These are phyloP conservation scores for Etheostoma spectabile DNA, from an alignment of 2,113 vertebrate genomes.

Conservation along the genomic window DNA sequence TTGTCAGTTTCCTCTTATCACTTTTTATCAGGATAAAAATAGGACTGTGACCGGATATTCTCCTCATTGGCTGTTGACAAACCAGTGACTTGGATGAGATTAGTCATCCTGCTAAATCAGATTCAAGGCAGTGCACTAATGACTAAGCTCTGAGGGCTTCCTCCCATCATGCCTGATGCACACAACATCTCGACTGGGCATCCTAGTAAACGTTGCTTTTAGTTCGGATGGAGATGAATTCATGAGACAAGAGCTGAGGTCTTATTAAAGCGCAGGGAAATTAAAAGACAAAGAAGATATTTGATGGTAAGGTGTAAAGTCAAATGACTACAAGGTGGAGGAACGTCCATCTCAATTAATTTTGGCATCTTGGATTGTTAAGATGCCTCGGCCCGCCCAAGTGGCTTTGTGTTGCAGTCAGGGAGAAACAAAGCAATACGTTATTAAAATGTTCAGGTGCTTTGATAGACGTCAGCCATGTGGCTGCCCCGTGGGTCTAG, in stretches of 20 bases:
- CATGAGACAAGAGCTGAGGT: slow-evolving; percentile 17
- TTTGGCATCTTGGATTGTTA: slow-evolving; percentile 57
- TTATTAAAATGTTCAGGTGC: slow-evolving; percentile 37
- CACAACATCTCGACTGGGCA: slow-evolving; percentile 49
- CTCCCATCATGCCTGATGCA: slow-evolving; percentile 60
- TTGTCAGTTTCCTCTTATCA: slow-evolving; percentile 77
- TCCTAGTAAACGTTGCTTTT: slow-evolving; percentile 47
- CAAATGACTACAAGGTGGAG: slow-evolving; percentile 24
- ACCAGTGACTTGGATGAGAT: slow-evolving; percentile 81
- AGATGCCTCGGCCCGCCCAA: slow-evolving; percentile 48
- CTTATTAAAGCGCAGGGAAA: slow-evolving; percentile 15
- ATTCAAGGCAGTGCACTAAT: slow-evolving; percentile 79
- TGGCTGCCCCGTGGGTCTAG: slow-evolving; percentile 31
- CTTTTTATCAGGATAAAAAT: slow-evolving; percentile 82
- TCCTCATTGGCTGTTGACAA: slow-evolving; percentile 76
- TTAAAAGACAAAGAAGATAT: slow-evolving; percentile 17
- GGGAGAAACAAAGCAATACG: slow-evolving; percentile 49
- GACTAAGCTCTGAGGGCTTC: slow-evolving; percentile 73
- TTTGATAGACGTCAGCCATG: slow-evolving; percentile 49
- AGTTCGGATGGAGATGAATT: slow-evolving; percentile 21
- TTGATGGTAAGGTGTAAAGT: not conserved
- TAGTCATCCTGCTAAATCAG: slow-evolving; percentile 84
- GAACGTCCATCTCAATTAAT: slow-evolving; percentile 58
- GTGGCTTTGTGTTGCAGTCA: slow-evolving; percentile 43
- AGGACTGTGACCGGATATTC: slow-evolving; percentile 78